Base-by-base conservation (phyloP, 2,888 invertebrate species). In the Pocota personata region DNA sequence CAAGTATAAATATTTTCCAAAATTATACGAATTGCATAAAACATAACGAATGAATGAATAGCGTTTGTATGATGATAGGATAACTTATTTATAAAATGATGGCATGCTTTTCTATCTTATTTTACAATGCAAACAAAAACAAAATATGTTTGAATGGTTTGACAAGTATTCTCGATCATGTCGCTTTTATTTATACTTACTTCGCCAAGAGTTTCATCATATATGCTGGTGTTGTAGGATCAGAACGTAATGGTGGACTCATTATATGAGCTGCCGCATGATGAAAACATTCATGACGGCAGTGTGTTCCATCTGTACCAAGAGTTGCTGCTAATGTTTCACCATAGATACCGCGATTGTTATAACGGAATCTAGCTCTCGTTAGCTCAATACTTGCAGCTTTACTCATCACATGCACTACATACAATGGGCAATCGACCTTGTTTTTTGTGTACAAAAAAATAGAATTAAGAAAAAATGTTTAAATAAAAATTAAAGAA, bases 351-450 rank as follows among this genome's bases (percentile, higher is more conserved):
- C 96, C 95, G 87, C 94, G 94, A 88, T 94, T 94, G 87, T 94
- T 94, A 14, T 93, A 93, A 66, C 95, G 94, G 58, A 90, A 88
- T 87, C 95, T 94, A 10, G 97, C 97, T 37, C 94, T 93, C 43
- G 95, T 95, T 89, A 99, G 93, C 82, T 96, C 95, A 87, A 96
- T 94, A 75, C 97, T 97, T 2, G 99, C 98, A 86, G 96, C 95
- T 93, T 96, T 97, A 90, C 98, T 98, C 99, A 99, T 99, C 91
- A 99, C 97, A 94, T 99, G 99, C 90, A 99, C 99, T 90, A 99
- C 96, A 94, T 97, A 97, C 87, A 99, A 94, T 3, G 99, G 99
- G 89, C 93, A 92, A 87, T 91, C 91, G 16, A 89, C 90, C 91
- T 91, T 48, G n/a, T 35, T 50, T 30, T 67, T 71, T 40, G 37